Conservation (phyloP, 1,140 invertebrate species). For the Drosophila asahinai region DNA sequence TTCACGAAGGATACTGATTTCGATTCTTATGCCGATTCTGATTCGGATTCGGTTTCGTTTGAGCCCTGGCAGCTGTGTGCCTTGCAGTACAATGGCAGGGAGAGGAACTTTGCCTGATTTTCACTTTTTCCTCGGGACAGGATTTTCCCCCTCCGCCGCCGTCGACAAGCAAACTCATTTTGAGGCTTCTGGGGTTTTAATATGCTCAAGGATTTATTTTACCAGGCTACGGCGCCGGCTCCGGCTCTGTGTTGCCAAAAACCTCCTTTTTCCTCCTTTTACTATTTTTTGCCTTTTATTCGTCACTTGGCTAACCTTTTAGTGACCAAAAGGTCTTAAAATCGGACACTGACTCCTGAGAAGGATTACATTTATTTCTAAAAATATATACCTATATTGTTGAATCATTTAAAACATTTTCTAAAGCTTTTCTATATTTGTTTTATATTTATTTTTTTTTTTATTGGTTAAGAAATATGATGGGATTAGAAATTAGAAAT, state of each 20-base stretch:
- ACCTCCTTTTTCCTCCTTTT: not conserved
- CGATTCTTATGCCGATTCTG: slow-evolving; percentile 22
- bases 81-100: slow-evolving; percentile 14
- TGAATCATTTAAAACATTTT: too few species aligned
- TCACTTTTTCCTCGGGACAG: slow-evolving; percentile 37
- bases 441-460: too few species aligned
- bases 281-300: not conserved
- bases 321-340: not conserved
- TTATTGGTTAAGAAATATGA: too few species aligned
- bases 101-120: slow-evolving; percentile 40
- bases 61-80: slow-evolving; percentile 5
- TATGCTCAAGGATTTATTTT: slow-evolving; percentile 59
- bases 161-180: slow-evolving; percentile 41
- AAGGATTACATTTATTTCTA: too few species aligned
- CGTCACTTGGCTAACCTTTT: slow-evolving; percentile 12
- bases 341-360: not conserved
- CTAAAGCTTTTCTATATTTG: too few species aligned
- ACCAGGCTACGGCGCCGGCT: slow-evolving; percentile 13
- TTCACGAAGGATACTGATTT: slow-evolving; percentile 42
- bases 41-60: slow-evolving; percentile 37
- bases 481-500: too few species aligned
- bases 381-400: too few species aligned
- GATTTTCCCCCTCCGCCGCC: too few species aligned
- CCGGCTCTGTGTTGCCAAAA: not conserved
- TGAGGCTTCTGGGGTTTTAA: slow-evolving; percentile 51